Percentiles rank a stretch among this genome's conserved stretches.
Evolutionary conservation across 2,113 vertebrate species (phyloP).

Genomic region (Tupaia chinensis): DNA sequence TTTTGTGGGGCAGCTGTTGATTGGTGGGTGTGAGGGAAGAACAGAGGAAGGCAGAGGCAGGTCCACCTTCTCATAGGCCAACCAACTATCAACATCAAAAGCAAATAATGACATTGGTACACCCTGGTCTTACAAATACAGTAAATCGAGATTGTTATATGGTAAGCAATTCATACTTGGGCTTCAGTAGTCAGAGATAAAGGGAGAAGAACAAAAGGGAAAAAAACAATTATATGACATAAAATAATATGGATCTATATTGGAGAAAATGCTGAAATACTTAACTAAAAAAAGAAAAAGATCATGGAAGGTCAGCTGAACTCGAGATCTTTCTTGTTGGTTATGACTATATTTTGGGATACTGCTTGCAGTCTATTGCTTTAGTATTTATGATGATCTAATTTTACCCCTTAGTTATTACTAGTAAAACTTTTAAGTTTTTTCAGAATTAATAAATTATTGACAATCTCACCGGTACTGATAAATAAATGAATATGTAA

Average conservation of each 20-base stretch:
- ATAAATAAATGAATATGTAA: background rate
- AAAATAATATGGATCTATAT: slow-evolving; percentile 1
- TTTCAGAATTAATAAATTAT: background rate
- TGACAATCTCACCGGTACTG: background rate
- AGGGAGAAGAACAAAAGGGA: background rate
- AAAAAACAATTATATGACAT: background rate
- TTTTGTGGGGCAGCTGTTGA: background rate
- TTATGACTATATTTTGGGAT: background rate
- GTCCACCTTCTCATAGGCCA: background rate
- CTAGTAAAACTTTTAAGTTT: background rate
- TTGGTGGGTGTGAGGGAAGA: background rate
- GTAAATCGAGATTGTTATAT: background rate
- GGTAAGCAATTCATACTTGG: background rate
- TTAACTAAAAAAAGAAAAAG: background rate
- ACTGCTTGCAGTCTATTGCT: background rate
- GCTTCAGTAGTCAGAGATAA: slow-evolving; percentile 3
- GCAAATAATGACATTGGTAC: background rate
- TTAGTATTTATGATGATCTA: slow-evolving; percentile 14
- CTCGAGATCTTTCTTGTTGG: background rate
- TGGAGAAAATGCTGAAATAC: background rate
- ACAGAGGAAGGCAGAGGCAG: background rate
- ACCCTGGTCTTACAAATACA: background rate
- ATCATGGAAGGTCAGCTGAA: background rate
- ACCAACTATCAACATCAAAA: background rate
- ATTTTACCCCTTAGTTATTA: background rate